phyloP scores from a whole-genome alignment of 2,797 vertebrate species.

The Malurus leucopterus region DNA sequence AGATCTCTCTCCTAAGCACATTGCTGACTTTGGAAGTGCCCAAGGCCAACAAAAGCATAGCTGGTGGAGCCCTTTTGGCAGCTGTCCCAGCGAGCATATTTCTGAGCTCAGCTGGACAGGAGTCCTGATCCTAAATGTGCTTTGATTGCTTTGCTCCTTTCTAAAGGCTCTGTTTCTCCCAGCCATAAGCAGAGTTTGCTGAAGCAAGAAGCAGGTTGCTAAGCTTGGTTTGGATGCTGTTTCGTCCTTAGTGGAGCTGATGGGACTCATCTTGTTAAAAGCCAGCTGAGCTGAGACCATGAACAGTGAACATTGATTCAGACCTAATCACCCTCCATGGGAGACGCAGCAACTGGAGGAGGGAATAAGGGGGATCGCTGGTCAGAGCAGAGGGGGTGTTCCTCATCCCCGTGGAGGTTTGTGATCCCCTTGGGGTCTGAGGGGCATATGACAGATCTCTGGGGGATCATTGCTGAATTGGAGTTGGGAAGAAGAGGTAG shows the following conservation, averaged over 20 bases:
- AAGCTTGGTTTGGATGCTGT: constrained; percentile 16
- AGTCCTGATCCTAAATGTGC: constrained; percentile 50
- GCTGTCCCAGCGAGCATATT: constrained; percentile 47
- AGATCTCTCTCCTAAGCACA: constrained; percentile 3
- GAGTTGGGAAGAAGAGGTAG: not conserved
- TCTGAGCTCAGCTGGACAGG: constrained; percentile 62
- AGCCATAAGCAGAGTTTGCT: constrained; percentile 49
- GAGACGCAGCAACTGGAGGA: not conserved
- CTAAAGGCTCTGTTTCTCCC: constrained; percentile 37
- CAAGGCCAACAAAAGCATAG: constrained; percentile 15
- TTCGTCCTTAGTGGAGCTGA: constrained; percentile 30
- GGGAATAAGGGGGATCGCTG: not conserved
- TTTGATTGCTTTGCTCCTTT: constrained; percentile 48
- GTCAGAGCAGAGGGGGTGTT: not conserved
- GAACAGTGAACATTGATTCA: not conserved
- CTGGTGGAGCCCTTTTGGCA: constrained; percentile 54
- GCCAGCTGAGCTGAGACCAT: not conserved
- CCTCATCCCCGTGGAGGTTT: not conserved
- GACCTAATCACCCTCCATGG: not conserved
- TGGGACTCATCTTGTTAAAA: constrained; percentile 22
- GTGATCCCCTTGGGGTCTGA: not conserved
- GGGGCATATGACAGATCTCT: not conserved
- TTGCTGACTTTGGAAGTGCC: constrained; percentile 19
- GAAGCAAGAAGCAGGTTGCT: constrained; percentile 52
- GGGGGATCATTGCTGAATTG: not conserved